phyloP scores from a whole-genome alignment of 2,797 vertebrate genomes.

The Rhinella marina region DNA sequence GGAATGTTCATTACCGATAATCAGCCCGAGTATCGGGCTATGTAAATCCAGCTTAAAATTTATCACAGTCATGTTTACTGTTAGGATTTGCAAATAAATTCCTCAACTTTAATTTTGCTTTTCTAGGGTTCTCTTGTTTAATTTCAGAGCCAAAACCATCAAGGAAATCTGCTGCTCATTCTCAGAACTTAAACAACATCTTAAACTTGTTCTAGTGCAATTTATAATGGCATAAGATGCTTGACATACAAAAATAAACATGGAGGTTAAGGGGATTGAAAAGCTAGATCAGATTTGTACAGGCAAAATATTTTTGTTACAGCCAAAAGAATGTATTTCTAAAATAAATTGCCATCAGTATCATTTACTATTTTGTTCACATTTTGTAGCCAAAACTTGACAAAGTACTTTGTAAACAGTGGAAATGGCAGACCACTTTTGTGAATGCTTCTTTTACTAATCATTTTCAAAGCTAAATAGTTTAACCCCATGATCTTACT shows the following conservation, averaged over 20 bases:
- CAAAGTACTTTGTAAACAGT: slow-evolving; percentile 21
- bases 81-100: not conserved
- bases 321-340: slow-evolving; percentile 35
- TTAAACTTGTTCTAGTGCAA: slow-evolving; percentile 26
- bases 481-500: not conserved
- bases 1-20: too few relatives aligned
- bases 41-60: not conserved
- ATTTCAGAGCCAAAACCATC: slow-evolving; percentile 8
- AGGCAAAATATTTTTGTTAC: slow-evolving; percentile 47
- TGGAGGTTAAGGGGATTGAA: slow-evolving; percentile 21
- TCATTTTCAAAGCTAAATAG: not conserved
- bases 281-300: slow-evolving; percentile 35
- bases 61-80: slow-evolving; percentile 8
- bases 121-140: not conserved
- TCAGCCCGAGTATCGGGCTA: too few relatives aligned
- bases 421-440: not conserved
- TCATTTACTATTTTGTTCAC: slow-evolving; percentile 24
- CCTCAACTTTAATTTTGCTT: not conserved
- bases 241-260: slow-evolving; percentile 50
- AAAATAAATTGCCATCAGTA: slow-evolving; percentile 41
- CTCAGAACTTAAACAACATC: slow-evolving; percentile 30
- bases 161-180: slow-evolving; percentile 46
- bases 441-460: not conserved
- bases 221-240: slow-evolving; percentile 39
- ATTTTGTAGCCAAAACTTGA: slow-evolving; percentile 34